Percentiles rank a stretch among this genome's conserved stretches.
Evolutionary conservation across 2,888 invertebrate genomes (phyloP).

Genomic region (Villa cingulata): DNA sequence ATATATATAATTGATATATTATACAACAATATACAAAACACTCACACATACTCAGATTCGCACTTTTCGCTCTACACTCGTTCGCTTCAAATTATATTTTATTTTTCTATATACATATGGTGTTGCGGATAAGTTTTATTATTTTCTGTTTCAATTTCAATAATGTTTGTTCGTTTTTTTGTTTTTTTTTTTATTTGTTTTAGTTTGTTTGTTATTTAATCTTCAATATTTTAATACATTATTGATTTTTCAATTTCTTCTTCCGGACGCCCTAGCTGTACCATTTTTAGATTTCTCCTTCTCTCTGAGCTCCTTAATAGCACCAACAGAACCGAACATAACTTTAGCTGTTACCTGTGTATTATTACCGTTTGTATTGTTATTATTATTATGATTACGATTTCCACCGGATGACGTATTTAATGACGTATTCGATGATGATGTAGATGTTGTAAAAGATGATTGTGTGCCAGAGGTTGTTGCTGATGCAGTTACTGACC

Average conservation of each 20-base stretch:
- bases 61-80: too few species aligned
- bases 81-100: too few species aligned
- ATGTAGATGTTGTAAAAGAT: neutral
- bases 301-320: constrained; percentile 59
- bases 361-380: constrained; percentile 12
- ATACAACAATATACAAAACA: too few species aligned
- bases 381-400: neutral
- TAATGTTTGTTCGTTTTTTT: too few species aligned
- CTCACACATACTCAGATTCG: too few species aligned
- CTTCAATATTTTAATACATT: too few species aligned
- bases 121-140: too few species aligned
- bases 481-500: constrained; percentile 8
- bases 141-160: too few species aligned
- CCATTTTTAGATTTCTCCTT: constrained; percentile 54
- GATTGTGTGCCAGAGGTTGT: constrained; percentile 1
- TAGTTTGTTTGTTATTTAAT: too few species aligned
- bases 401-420: neutral
- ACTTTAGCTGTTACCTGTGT: constrained; percentile 56
- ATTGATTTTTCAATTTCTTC: constrained; percentile 28
- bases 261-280: constrained; percentile 26
- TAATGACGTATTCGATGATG: constrained; percentile 14
- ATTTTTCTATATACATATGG: too few species aligned
- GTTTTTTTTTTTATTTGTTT: too few species aligned
- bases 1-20: too few species aligned
- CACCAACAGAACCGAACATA: constrained; percentile 56